A percentile compares a stretch with the other conserved stretches of the same genome.
These are phyloP conservation scores for Leucopsar rothschildi DNA, from an alignment of 2,113 vertebrate genomes.

Conservation along the genomic window DNA sequence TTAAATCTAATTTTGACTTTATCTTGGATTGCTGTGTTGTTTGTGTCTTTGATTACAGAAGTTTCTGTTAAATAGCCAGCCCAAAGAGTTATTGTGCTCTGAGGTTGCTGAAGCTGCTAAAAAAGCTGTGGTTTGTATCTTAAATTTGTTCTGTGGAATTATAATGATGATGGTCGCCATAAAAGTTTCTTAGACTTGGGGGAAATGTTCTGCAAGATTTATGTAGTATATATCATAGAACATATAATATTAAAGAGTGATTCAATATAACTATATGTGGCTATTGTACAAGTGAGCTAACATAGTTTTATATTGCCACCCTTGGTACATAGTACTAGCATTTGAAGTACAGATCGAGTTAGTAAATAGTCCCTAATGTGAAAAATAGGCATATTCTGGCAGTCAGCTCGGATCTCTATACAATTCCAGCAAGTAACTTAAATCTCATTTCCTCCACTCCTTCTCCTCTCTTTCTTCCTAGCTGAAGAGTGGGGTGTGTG, in stretches of 20 bases:
- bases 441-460: background rate
- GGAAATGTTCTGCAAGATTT: background rate
- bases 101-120: background rate
- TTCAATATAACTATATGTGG: background rate
- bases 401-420: background rate
- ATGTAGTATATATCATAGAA: background rate
- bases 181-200: background rate
- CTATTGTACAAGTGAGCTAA: background rate
- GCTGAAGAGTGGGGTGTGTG: background rate
- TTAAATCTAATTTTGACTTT: background rate
- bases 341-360: background rate
- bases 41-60: background rate
- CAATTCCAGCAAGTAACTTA: background rate
- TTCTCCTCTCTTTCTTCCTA: background rate
- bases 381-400: background rate
- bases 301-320: background rate
- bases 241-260: background rate
- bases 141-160: background rate
- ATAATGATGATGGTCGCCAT: background rate
- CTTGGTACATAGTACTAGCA: background rate
- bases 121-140: background rate
- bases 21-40: background rate
- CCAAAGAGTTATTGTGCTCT: background rate
- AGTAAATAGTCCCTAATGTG: background rate
- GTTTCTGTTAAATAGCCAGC: background rate